These are phyloP conservation scores for Opisthograptis luteolata DNA, from an alignment of 2,888 invertebrate species.

Conservation along the genomic window DNA sequence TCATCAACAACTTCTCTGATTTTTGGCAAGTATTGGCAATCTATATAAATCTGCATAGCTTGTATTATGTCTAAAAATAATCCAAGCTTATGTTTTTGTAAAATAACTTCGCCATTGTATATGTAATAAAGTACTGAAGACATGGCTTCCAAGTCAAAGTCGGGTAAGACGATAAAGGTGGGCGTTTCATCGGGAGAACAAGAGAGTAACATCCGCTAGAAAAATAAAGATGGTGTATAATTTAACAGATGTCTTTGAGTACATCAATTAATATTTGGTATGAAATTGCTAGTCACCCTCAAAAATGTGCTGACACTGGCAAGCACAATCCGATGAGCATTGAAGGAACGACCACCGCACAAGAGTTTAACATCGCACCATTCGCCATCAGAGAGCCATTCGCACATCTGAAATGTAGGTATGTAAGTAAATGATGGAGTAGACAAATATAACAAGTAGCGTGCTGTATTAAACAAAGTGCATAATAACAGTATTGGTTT, in stretches of 20 bases:
- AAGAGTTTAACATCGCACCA: constrained; percentile 87
- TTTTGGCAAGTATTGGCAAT: constrained; percentile 54
- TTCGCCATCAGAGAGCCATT: constrained; percentile 65
- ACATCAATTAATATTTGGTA: neutral
- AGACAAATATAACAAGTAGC: too few species aligned
- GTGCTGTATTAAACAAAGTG: too few species aligned
- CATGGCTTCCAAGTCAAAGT: constrained; percentile 85
- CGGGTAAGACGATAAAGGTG: constrained; percentile 87
- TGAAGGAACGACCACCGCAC: constrained; percentile 85
- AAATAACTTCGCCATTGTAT: constrained; percentile 86
- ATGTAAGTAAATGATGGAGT: constrained; percentile 3
- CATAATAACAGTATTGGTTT: too few species aligned
- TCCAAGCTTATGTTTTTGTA: constrained; percentile 83
- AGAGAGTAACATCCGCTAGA: constrained; percentile 66
- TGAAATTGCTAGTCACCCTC: constrained; percentile 72
- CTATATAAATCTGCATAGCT: constrained; percentile 71
- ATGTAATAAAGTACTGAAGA: constrained; percentile 87
- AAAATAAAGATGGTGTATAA: constrained; percentile 17
- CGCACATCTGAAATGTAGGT: constrained; percentile 62
- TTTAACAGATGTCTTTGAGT: constrained; percentile 6
- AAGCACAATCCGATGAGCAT: constrained; percentile 87
- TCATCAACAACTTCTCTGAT: constrained; percentile 37
- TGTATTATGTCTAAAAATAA: constrained; percentile 85
- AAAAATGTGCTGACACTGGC: constrained; percentile 88
- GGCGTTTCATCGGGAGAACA: constrained; percentile 74